Evolutionary conservation across 2,113 vertebrate genomes (phyloP), one percentile per base, ranked within the genome.

Genomic region (Eonycteris spelaea): DNA sequence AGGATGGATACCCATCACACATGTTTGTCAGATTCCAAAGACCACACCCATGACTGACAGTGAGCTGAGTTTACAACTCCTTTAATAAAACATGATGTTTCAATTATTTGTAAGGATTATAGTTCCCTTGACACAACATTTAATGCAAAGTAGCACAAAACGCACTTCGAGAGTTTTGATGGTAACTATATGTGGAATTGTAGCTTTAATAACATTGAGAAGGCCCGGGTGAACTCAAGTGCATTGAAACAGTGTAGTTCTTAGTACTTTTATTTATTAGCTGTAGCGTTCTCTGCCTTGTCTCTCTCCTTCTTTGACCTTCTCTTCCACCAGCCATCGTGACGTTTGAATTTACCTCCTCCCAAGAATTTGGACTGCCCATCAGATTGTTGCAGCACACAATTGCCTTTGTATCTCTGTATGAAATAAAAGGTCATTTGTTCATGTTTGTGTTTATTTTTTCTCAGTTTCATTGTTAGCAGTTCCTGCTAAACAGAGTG

Each of bases 351-450:
- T 65, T 75, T 78, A 91, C 86, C 86, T 93, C 91, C 93, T 93
- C 80, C 86, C 87, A 59, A n/a, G 74, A 53, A 24, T 55, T 18
- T 63, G 92, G 71, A 68, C 94, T 87, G 57, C 45, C 48, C 16
- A 6, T 86, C 55, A 6, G 84, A 30, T 55, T 78, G 28, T 74
- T 63, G 68, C 88, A 75, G 53, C 19, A 55, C 83, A 92, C 95
- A 94, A 33, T 91, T 78, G 87, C 83, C 93, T 95, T 95, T 97
- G 91, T 97, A 87, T 95, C 86, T 92, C 77, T 16, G 4, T 12
- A 59, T 65, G 51, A 96, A 97, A 95, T 98, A 97, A 97, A 98
- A 96, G 88, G 95, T 96, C 57, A 40, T 95, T 97, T 97, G 91
- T 96, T 88, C 85, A n/a, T 51, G 85, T 1, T 73, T 89, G 88